These are phyloP conservation scores for Diploscapter pachys DNA, from an alignment of 1,140 invertebrate species.

Conservation along the genomic window DNA sequence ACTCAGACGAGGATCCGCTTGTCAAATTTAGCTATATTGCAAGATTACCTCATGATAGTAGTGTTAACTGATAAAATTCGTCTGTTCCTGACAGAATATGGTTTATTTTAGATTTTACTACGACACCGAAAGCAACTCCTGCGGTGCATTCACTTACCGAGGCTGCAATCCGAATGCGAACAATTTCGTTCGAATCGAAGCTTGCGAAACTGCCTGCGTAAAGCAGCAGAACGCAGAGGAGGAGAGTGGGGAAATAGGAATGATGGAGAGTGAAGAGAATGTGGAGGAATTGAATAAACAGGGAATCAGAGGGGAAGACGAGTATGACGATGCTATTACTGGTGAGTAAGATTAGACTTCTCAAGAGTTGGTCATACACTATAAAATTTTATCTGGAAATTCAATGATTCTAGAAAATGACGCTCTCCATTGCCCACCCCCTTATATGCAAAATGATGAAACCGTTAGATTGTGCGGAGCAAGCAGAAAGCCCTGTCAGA, in stretches of 20 bases:
- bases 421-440: too few species aligned
- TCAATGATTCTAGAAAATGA: background rate
- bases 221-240: background rate
- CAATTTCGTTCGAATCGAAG: background rate
- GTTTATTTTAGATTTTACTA: constrained; percentile 6
- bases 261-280: too few species aligned
- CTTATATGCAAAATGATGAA: too few species aligned
- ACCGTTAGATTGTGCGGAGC: too few species aligned
- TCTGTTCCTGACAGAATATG: background rate
- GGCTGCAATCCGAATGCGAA: constrained; percentile 12
- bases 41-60: too few species aligned
- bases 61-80: too few species aligned
- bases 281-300: too few species aligned
- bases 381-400: background rate
- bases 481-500: too few species aligned
- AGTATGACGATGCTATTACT: background rate
- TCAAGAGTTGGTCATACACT: background rate
- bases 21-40: too few species aligned
- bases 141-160: constrained; percentile 6
- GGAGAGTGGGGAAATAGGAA: too few species aligned
- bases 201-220: constrained; percentile 10
- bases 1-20: too few species aligned
- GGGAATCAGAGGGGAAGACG: too few species aligned
- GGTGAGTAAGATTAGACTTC: constrained; percentile 1
- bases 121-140: background rate